Percentiles rank a stretch among this genome's conserved stretches.
Evolutionary conservation across 2,888 invertebrate genomes (phyloP).

Genomic region (Parnassius glacialis): DNA sequence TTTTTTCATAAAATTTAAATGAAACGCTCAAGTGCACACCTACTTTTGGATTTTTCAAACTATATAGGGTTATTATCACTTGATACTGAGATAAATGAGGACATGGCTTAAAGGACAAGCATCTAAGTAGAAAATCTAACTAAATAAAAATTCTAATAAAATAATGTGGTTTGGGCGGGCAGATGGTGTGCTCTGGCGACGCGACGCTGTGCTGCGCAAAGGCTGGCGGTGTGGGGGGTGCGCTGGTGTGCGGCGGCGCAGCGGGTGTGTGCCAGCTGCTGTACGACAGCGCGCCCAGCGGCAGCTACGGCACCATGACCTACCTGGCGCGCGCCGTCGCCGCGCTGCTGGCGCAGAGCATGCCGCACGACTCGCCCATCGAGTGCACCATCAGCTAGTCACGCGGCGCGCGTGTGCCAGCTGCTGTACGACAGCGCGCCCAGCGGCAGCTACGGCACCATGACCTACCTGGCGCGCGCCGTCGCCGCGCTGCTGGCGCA

Average conservation of each 20-base stretch:
- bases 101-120: no score
- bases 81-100: no score
- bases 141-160: no score
- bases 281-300: conserved; percentile 99
- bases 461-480: conserved; percentile 96
- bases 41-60: no score
- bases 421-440: conserved; percentile 99
- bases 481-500: conserved; percentile 86
- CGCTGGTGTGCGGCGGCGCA: conserved; percentile 93
- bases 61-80: no score
- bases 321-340: conserved; percentile 94
- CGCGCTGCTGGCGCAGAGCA: conserved; percentile 83
- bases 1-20: no score
- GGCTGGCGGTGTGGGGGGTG: conserved; percentile 76
- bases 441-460: conserved; percentile 97
- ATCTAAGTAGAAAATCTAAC: no score
- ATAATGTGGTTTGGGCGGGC: conserved; percentile 25
- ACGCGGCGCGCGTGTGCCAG: conserved; percentile 96
- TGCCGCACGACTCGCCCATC: conserved; percentile 88
- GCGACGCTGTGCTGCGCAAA: conserved; percentile 97
- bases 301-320: conserved; percentile 98
- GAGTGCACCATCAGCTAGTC: conserved; percentile 92
- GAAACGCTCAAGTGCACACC: no score
- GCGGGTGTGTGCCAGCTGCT: conserved; percentile 98
- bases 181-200: conserved; percentile 93